Evolutionary conservation across 1,140 invertebrate genomes (phyloP), one percentile per base, ranked within the genome.

Genomic region (Platorchestia sp.): DNA sequence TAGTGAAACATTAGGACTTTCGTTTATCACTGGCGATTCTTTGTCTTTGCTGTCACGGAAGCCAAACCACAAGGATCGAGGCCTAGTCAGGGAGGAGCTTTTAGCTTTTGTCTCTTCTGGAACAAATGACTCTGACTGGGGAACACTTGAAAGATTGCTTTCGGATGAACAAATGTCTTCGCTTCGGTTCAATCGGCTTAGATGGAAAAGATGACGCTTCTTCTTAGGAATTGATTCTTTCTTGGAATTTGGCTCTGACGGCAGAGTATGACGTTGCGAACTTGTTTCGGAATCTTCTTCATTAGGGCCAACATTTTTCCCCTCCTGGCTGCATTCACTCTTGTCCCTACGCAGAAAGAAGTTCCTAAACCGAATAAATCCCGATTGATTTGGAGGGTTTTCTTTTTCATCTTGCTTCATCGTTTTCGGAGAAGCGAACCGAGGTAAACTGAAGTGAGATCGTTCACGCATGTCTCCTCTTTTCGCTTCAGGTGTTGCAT

Each of bases 21-120:
- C 86, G 43, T 53, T 59, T 51, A 95, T 19, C 10, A 44, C 36
- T 3, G 86, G 86, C n/a, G 96, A 95, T 22, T 95, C 86, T 43
- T 95, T 86, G 53, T 96, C 96, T 90, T 95, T 96, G 53, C 95
- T 95, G 75, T 95, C 96, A 22, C 96, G 95, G n/a, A 75, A 51
- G 36, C 86, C 53, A 51, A 96, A 95, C 96, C 96, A 95, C 7
- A 96, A 95, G 51, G 90, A 95, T 40, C 87, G 87, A 3, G 96
- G 95, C 7, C 96, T 86, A 43, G 95, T 95, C 41, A 95, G 87
- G 44, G 96, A 91, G 27, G 91, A 90, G 43, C 43, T 91, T 59
- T 87, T 87, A 40, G 40, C 89, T 36, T 95, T 95, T 40, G 95
- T 91, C 40, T 91, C 53, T 43, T 91, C 45, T 19, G 95, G 95